Conservation (phyloP, 2,113 vertebrate species). For the Sphaerodactylus townsendi region DNA sequence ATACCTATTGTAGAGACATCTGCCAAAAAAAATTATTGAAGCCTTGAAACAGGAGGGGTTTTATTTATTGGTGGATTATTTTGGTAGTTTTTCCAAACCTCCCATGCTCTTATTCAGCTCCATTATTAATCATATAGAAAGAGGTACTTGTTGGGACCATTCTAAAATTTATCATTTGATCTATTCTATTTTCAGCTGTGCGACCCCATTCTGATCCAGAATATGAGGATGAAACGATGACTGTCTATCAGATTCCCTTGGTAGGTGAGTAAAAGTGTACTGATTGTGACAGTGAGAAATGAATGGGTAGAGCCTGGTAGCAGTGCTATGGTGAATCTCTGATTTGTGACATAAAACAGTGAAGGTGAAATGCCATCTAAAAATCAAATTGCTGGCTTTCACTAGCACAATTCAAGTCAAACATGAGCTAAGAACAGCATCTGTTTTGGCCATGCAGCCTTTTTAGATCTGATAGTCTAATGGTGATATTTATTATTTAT, state of each 20-base stretch:
- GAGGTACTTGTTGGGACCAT: not conserved
- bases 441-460: not conserved
- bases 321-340: not conserved
- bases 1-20: not conserved
- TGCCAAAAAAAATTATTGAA: not conserved
- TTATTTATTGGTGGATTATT: not conserved
- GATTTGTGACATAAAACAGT: not conserved
- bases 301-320: not conserved
- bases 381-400: not conserved
- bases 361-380: not conserved
- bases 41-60: not conserved
- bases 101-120: not conserved
- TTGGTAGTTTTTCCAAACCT: not conserved
- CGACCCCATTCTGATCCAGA: slow-evolving; percentile 72
- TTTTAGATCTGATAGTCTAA: no score
- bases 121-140: not conserved
- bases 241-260: slow-evolving; percentile 85
- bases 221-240: slow-evolving; percentile 82
- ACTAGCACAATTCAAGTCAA: no score
- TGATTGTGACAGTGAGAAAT: not conserved
- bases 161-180: not conserved
- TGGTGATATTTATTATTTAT: no score
- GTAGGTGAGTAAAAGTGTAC: slow-evolving; percentile 76
- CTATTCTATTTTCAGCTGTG: slow-evolving; percentile 65
- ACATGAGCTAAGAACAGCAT: not conserved